Base-by-base conservation (phyloP, 2,113 vertebrate species). In the Gracilinanus agilis region DNA sequence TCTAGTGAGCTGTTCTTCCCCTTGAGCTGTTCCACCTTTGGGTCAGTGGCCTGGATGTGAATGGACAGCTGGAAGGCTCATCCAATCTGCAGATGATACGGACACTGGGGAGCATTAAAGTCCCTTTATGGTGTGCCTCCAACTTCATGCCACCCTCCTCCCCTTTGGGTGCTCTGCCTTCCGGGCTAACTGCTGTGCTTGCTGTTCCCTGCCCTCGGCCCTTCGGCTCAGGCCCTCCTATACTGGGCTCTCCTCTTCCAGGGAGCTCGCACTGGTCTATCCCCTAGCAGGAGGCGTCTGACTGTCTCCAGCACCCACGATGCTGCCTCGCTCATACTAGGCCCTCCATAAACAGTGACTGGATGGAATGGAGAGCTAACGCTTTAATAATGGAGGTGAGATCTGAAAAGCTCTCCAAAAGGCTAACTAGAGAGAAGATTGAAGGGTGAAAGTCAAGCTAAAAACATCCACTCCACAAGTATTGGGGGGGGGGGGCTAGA, bases 91-190 rank as follows among this genome's bases (percentile, higher is more conserved):
- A 34, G 61, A 12, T 11, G 10, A 67, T 34, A 3, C 10, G 25
- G 25, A 16, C 1, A 0, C 5, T n/a, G 29, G 61, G 61, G 29
- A n/a, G 19, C 29, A n/a, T 16, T 19, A 5, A 9, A 19, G n/a
- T n/a, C 13, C 61, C 61, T 75, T 75, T n/a, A 13, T 13, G n/a
- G 5, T 19, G 29, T 19, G 34, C n/a, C 67, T 75, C n/a, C 67
- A n/a, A 34, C 13, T 24, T n/a, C 67, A n/a, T 21, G 13, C n/a
- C 67, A n/a, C 29, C 4, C n/a, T 6, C 6, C 29, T 75, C 67
- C 34, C 34, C 34, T 75, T n/a, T 34, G n/a, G 12, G 3, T n/a
- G 8, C 16, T 21, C 13, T 7, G n/a, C 1, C 0, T 16, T 1
- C 27, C 24, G 29, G 61, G 25, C 10, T 13, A 29, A 34, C 1